A percentile compares a stretch with the other conserved stretches of the same genome.
Evolutionary conservation across 2,113 vertebrate genomes (phyloP).

Genomic region (Spilogale gracilis): DNA sequence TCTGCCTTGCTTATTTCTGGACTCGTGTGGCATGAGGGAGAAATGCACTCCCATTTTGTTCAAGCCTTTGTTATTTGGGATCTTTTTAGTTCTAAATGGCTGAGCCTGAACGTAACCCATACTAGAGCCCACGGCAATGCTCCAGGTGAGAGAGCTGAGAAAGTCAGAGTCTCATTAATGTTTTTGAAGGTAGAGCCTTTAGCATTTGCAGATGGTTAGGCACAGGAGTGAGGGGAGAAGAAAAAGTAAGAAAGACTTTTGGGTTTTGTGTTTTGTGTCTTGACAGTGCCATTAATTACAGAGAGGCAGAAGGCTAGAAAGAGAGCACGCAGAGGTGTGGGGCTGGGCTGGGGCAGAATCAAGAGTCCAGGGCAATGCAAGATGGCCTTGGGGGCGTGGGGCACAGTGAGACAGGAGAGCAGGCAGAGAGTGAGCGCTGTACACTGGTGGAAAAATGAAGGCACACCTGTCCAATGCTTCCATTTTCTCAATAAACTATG

Average conservation of each 20-base stretch:
- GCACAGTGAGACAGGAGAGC: not conserved
- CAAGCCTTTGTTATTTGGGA: not conserved
- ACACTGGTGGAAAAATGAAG: not conserved
- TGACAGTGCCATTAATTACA: not conserved
- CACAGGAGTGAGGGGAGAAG: not conserved
- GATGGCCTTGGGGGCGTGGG: no score
- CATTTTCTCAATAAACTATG: not conserved
- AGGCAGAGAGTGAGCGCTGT: fast-evolving
- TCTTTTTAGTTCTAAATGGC: not conserved
- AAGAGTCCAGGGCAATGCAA: no score
- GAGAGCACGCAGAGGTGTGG: no score
- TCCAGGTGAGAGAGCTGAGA: not conserved
- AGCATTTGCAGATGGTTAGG: not conserved
- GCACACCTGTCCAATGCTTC: not conserved
- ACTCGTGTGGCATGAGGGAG: not conserved
- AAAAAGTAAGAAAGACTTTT: not conserved
- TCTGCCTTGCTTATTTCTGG: not conserved
- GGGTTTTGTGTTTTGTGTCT: not conserved
- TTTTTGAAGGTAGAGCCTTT: not conserved
- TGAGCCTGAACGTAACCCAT: not conserved
- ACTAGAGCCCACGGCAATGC: not conserved
- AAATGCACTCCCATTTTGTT: not conserved
- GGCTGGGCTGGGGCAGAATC: not conserved
- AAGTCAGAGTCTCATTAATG: not conserved
- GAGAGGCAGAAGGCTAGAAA: not conserved